A percentile compares a stretch with the other conserved stretches of the same genome.
Evolutionary conservation across 2,113 vertebrate species (phyloP).

Genomic region (Hippopotamus amphibius): DNA sequence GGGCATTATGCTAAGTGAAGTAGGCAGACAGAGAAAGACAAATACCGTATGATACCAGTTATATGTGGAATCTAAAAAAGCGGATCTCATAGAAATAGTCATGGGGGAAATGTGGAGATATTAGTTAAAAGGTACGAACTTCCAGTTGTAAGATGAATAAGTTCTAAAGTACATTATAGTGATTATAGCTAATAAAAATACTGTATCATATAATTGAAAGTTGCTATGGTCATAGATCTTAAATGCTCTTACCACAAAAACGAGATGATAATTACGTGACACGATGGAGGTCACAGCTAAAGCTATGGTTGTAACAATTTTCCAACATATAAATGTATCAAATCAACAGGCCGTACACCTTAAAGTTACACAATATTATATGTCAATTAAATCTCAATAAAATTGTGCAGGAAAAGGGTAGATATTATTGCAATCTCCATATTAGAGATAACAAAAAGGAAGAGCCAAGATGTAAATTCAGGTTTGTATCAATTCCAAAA

Average conservation of each 20-base stretch:
- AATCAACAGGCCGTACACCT: background rate
- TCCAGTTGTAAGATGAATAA: background rate
- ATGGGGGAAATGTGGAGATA: background rate
- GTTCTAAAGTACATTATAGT: background rate
- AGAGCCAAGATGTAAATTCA: background rate
- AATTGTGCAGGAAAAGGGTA: background rate
- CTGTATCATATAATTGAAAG: background rate
- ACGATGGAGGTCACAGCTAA: background rate
- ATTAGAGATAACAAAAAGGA: background rate
- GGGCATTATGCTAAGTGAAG: background rate
- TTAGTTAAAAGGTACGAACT: background rate
- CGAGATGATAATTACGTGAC: background rate
- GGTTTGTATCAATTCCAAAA: background rate
- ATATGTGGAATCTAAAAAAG: background rate
- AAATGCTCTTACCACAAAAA: background rate
- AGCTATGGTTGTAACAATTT: background rate
- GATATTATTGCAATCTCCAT: background rate
- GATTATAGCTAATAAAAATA: background rate
- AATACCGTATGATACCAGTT: background rate
- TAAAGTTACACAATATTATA: background rate
- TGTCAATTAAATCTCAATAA: background rate
- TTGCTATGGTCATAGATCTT: background rate
- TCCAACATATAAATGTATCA: background rate
- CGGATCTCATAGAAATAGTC: background rate
- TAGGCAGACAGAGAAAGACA: background rate